A percentile compares a stretch with the other conserved stretches of the same genome.
phyloP scores from a whole-genome alignment of 2,888 invertebrate species.

The Scaptomyza caliginosa region DNA sequence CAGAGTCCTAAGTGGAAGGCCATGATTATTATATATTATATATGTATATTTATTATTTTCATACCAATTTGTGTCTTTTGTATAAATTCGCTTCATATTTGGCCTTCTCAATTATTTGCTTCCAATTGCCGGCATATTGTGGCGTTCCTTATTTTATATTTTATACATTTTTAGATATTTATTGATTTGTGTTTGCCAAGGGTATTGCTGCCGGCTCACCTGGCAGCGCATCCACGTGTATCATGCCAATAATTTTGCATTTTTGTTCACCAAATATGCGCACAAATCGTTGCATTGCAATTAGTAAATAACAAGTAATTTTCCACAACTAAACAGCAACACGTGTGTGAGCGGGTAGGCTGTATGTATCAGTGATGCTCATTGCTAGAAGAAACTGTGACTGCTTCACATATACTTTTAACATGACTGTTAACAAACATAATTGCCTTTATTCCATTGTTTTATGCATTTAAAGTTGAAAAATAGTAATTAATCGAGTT shows the following conservation, averaged over 20 bases:
- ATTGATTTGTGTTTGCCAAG: constrained; percentile 9
- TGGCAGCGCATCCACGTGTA: constrained; percentile 89
- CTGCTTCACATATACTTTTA: background rate
- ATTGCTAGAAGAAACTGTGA: background rate
- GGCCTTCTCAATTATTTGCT: constrained; percentile 86
- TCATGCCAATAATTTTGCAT: constrained; percentile 88
- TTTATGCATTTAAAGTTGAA: too few relatives aligned
- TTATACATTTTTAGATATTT: constrained; percentile 6
- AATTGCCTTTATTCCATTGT: background rate
- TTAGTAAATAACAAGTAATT: background rate
- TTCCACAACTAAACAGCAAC: constrained; percentile 10
- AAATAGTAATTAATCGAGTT: too few relatives aligned
- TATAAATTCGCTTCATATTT: constrained; percentile 87
- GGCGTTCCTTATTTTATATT: constrained; percentile 85
- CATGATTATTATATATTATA: background rate
- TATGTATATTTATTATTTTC: background rate
- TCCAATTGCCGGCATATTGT: constrained; percentile 85
- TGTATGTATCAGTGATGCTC: constrained; percentile 6
- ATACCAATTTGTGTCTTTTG: constrained; percentile 85
- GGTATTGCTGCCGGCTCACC: constrained; percentile 84
- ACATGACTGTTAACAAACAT: background rate
- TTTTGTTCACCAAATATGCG: constrained; percentile 83
- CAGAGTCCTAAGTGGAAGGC: constrained; percentile 86
- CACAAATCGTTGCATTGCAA: constrained; percentile 84
- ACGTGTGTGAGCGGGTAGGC: constrained; percentile 22